Conservation (phyloP, 2,113 vertebrate genomes). For the Corythornis cristatus region DNA sequence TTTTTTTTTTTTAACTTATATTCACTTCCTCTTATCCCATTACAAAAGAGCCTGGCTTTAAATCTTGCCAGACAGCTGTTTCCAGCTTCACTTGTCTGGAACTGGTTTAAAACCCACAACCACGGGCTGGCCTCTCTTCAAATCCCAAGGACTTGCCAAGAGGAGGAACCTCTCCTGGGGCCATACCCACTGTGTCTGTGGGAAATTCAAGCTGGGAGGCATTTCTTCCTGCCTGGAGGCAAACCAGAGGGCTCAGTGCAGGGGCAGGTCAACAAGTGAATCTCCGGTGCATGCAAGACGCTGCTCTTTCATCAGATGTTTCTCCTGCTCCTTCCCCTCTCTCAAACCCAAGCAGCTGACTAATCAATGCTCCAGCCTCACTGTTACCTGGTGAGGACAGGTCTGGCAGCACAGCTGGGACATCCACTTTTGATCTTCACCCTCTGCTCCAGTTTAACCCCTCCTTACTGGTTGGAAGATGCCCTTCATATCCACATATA, state of each 20-base stretch:
- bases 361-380: background rate
- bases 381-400: background rate
- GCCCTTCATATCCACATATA: rapidly evolving
- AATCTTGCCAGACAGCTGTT: background rate
- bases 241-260: background rate
- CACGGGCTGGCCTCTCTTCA: background rate
- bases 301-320: background rate
- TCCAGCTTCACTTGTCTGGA: background rate
- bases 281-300: background rate
- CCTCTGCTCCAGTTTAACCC: background rate
- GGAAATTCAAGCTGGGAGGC: background rate
- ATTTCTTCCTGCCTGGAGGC: background rate
- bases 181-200: rapidly evolving
- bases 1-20: too few species aligned
- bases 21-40: background rate
- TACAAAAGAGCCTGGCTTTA: background rate
- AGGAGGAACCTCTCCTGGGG: too few species aligned
- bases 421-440: background rate
- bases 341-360: background rate
- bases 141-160: background rate
- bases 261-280: background rate
- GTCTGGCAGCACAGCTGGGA: background rate
- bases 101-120: background rate
- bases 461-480: background rate
- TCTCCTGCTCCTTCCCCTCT: background rate